Evolutionary conservation across 1,140 invertebrate genomes (phyloP), one percentile per base, ranked within the genome.

Genomic region (Scaptomyza hsui): DNA sequence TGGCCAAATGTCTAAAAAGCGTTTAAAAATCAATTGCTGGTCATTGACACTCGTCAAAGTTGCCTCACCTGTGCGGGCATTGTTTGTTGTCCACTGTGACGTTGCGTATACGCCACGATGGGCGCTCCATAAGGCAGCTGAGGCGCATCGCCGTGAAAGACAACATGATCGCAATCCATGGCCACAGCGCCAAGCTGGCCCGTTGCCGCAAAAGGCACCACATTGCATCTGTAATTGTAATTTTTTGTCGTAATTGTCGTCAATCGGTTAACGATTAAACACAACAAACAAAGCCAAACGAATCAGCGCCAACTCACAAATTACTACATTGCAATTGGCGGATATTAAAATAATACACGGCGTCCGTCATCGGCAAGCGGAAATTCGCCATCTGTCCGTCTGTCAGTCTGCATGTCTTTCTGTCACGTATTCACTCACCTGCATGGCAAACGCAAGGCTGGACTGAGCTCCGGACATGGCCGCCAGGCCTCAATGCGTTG

Each of bases 81-180:
- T 44, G 93, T 94, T 82, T 97, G 96, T 74, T 96, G 94, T 0
- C 97, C 97, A 42, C 95, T 94, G 80, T 94, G 93, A 47, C 94
- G 93, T 85, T 97, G 96, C 51, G 94, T 95, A 88, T 97, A 96
- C 1, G 94, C 93, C 10, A 95, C 93, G 41, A 97, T 94, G 6
- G 95, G 95, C 10, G 95, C 95, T 12, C 95, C 94, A 75, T 94
- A 95, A 0, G 97, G 95, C 39, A 95, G 91, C 1, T 94, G 91
- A 0, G 96, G 94, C 44, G 95, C 94, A 75, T 97, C 96, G 10
- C 94, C 93, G 15, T 94, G 93, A 69, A 97, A 97, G n/a, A 96
- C 95, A 10, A 97, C 94, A 15, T 93, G 92, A 91, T 98, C 96
- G 89, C 97, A 98, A 89, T 98, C 94, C 92, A 97, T 91, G 70